phyloP scores from a whole-genome alignment of 2,888 invertebrate species.

The Spilarctia lutea region DNA sequence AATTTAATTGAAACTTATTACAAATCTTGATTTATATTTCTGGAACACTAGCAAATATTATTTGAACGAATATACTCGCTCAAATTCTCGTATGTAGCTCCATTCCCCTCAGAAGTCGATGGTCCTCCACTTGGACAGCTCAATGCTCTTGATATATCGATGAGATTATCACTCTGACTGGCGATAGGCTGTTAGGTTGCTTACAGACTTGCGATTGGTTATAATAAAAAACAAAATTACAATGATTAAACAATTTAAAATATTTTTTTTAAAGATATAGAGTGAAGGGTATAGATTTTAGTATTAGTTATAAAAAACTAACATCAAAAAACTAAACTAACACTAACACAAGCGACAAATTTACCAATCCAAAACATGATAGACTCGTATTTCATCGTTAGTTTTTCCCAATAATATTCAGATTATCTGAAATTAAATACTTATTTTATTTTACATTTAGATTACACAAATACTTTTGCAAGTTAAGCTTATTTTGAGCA shows the following conservation, averaged over 20 bases:
- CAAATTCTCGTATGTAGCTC: conserved; percentile 15
- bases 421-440: background rate
- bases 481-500: too few species aligned
- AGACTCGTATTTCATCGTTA: background rate
- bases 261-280: too few species aligned
- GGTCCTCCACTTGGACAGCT: conserved; percentile 67
- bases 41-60: conserved; percentile 22
- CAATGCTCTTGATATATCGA: conserved; percentile 77
- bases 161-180: conserved; percentile 69
- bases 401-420: background rate
- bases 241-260: too few species aligned
- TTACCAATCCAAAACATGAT: background rate
- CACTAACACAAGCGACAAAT: background rate
- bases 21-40: conserved; percentile 1
- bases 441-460: too few species aligned
- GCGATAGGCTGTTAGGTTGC: conserved; percentile 46
- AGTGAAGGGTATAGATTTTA: too few species aligned
- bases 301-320: too few species aligned
- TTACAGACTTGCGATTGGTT: conserved; percentile 35
- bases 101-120: conserved; percentile 66
- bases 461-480: too few species aligned
- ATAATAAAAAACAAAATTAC: too few species aligned
- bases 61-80: conserved; percentile 16
- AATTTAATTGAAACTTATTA: background rate
- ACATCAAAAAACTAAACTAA: too few species aligned